Conservation (phyloP, 2,888 invertebrate species). For the Pollenia griseotomentosa region DNA sequence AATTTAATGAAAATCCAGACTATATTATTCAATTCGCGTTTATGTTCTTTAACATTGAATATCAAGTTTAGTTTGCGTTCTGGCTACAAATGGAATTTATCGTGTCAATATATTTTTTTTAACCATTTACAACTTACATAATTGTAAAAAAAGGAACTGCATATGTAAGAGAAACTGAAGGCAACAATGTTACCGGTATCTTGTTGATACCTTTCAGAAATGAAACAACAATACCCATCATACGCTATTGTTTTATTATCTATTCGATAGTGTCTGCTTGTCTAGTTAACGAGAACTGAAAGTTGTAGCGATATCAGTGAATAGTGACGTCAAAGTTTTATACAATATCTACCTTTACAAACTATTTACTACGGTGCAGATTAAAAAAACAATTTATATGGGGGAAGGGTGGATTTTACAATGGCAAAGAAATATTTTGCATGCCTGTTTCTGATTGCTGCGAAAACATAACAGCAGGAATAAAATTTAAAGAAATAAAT, state of each 20-base stretch:
- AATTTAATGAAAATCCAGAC: too few species aligned
- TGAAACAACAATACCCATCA: conserved; percentile 34
- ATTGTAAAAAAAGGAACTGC: neutral
- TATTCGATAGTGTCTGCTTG: conserved; percentile 28
- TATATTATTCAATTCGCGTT: too few species aligned
- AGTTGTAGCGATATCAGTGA: conserved; percentile 21
- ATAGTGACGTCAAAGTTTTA: conserved; percentile 5
- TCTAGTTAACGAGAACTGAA: conserved; percentile 8
- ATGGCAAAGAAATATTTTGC: too few species aligned
- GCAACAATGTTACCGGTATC: neutral
- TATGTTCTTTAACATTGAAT: too few species aligned
- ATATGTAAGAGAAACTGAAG: neutral
- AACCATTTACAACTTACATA: too few species aligned
- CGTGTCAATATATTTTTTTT: conserved; percentile 7
- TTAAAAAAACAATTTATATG: too few species aligned
- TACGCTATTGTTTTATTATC: conserved; percentile 60
- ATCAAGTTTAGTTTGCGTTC: neutral
- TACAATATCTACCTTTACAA: conserved; percentile 9
- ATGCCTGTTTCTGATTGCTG: too few species aligned
- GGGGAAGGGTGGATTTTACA: too few species aligned
- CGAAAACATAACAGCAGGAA: too few species aligned
- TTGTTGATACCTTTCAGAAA: conserved; percentile 30
- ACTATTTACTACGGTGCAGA: neutral
- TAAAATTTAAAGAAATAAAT: too few species aligned
- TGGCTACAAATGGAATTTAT: neutral